phyloP scores from a whole-genome alignment of 2,888 invertebrate genomes.

The Petrolisthes cinctipes region DNA sequence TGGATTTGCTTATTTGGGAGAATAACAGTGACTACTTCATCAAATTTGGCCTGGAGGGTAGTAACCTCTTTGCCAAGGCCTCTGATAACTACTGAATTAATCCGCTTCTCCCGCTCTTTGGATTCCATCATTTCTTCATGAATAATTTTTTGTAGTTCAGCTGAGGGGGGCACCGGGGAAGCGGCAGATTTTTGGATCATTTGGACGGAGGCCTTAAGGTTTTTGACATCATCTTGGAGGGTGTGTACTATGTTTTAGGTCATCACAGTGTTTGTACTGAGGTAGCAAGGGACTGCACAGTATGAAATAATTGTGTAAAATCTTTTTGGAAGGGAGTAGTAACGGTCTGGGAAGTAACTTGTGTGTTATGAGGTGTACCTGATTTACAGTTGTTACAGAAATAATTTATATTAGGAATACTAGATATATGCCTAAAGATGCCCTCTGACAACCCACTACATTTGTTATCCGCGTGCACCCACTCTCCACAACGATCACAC shows the following conservation, averaged over 20 bases:
- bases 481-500: too few species aligned
- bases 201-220: too few species aligned
- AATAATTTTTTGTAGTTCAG: too few species aligned
- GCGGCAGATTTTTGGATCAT: too few species aligned
- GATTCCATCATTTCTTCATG: background rate
- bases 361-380: background rate
- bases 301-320: background rate
- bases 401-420: too few species aligned
- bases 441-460: slow-evolving; percentile 7
- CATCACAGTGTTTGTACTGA: background rate
- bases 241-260: background rate
- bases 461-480: background rate
- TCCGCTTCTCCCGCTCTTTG: too few species aligned
- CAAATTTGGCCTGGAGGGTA: too few species aligned
- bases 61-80: too few species aligned
- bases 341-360: background rate
- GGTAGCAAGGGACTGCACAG: background rate
- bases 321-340: background rate
- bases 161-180: too few species aligned
- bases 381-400: background rate
- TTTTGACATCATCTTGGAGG: background rate
- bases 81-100: too few species aligned
- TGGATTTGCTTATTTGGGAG: too few species aligned
- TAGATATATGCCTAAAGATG: background rate
- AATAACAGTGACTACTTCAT: too few species aligned